Percentiles rank a stretch among this genome's conserved stretches.
Conservation (phyloP, 2,797 vertebrate species). For the Chiloscyllium punctatum region DNA sequence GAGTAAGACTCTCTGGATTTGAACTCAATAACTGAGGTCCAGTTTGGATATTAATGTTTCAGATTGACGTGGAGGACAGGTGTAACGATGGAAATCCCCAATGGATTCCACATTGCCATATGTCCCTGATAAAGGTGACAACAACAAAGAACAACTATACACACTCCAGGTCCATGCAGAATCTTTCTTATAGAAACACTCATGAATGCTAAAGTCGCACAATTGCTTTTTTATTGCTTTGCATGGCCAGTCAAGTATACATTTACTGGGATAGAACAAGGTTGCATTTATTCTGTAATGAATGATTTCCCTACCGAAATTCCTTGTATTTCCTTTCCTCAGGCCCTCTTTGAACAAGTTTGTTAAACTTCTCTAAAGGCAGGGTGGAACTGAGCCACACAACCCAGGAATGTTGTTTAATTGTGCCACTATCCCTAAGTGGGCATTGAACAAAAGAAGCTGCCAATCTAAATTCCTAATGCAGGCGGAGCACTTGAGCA, state of each 20-base stretch:
- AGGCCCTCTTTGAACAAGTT: background rate
- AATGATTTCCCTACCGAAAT: background rate
- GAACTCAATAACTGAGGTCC: background rate
- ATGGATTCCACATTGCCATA: background rate
- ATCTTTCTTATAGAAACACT: background rate
- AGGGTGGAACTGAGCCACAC: background rate
- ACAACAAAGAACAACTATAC: background rate
- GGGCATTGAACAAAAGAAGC: background rate
- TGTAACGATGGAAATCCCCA: background rate
- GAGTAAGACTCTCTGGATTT: background rate
- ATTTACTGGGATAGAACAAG: background rate
- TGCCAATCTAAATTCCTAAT: too few relatives aligned
- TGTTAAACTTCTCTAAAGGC: background rate
- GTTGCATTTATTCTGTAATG: too few relatives aligned
- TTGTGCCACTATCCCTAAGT: background rate
- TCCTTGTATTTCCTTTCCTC: background rate
- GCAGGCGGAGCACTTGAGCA: background rate
- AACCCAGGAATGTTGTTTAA: background rate
- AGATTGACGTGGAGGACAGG: background rate
- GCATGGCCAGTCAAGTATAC: background rate
- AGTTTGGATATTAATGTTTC: background rate
- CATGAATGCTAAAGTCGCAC: background rate
- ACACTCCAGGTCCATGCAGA: background rate
- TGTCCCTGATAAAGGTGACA: background rate
- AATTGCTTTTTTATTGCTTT: background rate